Evolutionary conservation across 2,113 vertebrate species (phyloP).

Genomic region (Otus sunia): DNA sequence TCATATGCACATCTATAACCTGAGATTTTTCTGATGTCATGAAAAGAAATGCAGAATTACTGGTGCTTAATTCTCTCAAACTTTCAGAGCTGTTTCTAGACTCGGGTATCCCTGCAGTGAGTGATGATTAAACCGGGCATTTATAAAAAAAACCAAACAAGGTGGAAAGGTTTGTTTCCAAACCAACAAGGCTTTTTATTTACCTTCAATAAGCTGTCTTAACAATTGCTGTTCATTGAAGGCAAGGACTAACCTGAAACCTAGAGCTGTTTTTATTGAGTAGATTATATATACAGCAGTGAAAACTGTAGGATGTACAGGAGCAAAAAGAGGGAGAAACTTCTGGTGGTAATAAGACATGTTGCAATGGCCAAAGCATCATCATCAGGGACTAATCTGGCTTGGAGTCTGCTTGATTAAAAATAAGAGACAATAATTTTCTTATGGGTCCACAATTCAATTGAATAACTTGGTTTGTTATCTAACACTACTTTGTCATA

Average conservation of each 20-base stretch:
- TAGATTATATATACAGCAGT: not conserved
- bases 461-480: constrained; percentile 50
- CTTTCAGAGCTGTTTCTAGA: not conserved
- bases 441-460: constrained; percentile 38
- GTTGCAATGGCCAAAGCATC: not conserved
- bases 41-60: not conserved
- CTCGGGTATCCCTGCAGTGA: not conserved
- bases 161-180: not conserved
- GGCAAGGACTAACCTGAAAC: not conserved
- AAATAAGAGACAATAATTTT: constrained; percentile 55
- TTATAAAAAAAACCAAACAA: not conserved
- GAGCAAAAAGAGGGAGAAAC: not conserved
- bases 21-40: constrained; percentile 35
- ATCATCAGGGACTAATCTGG: constrained; percentile 9
- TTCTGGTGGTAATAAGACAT: not conserved
- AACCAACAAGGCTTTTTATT: not conserved
- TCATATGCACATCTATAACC: constrained; percentile 18
- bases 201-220: not conserved
- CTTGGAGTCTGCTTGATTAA: constrained; percentile 54
- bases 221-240: not conserved
- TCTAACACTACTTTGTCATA: constrained; percentile 37
- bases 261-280: not conserved
- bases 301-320: not conserved
- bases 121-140: not conserved
- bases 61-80: not conserved